Base-by-base conservation (phyloP, 2,113 vertebrate species). In the Lepus americanus region DNA sequence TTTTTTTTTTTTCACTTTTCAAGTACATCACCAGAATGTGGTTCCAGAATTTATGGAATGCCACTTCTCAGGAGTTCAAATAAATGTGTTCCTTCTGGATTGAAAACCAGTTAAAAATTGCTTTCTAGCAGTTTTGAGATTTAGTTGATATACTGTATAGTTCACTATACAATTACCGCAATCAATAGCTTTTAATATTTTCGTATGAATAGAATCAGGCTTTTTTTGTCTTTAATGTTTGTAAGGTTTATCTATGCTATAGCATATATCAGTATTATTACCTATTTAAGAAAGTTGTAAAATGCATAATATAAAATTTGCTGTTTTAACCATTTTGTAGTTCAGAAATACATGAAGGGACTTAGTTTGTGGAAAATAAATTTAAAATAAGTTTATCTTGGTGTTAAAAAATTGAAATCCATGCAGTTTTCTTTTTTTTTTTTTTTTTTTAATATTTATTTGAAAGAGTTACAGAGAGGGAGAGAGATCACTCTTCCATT, bases 201-300 rank as follows among this genome's bases (percentile, higher is more conserved):
- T 78, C 55, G 61, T 83, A 7, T 61, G 23, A 93, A 33, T 33
- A 29, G 59, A 86, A 87, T 96, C 51, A 44, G 88, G 3, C 73
- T 23, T 92, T 92, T 94, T 70, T 95, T 44, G 64, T 61, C 31
- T 36, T 73, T 80, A 61, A n/a, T 72, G 11, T 87, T 94, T 67
- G 86, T 81, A 92, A 73, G 70, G 23, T 79, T 92, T 86, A 64
- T 85, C 44, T 77, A 49, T 74, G n/a, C 73, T 88, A 29, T 29
- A 53, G 27, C 23, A 69, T 90, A 9, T 92, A n/a, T 72, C 22
- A 76, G 33, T 87, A 80, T 44, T 44, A 44, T 6, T 44, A 44
- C 7, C 11, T 11, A 36, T 39, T 11, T 44, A 44, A 44, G 44
- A 44, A 44, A 44, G 44, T 44, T 44, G 44, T 44, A 8, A 44